A percentile compares a stretch with the other conserved stretches of the same genome.
phyloP scores from a whole-genome alignment of 2,888 invertebrate genomes.

The Chaetogeoica ovagalla region DNA sequence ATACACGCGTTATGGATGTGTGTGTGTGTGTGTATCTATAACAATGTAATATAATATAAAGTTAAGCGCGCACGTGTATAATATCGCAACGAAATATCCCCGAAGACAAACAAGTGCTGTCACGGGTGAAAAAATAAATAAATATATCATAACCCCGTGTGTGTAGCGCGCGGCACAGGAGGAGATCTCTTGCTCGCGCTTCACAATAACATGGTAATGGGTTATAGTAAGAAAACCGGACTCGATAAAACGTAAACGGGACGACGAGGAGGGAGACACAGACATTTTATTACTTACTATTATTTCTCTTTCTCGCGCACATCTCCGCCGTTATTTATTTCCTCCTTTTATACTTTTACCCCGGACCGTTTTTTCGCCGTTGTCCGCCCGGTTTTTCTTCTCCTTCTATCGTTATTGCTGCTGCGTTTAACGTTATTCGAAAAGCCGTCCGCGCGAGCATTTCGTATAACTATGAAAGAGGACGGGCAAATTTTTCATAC shows the following conservation, averaged over 20 bases:
- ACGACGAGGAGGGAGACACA: constrained; percentile 1
- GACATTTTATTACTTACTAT: not conserved
- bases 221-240: constrained; percentile 1
- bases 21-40: not conserved
- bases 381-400: too few species aligned
- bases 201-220: not conserved
- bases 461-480: too few species aligned
- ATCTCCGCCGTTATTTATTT: not conserved
- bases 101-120: constrained; percentile 39
- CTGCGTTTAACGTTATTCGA: too few species aligned
- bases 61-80: not conserved
- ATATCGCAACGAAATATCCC: not conserved
- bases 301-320: not conserved
- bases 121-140: constrained; percentile 35
- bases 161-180: too few species aligned
- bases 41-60: not conserved
- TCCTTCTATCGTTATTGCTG: too few species aligned
- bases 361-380: too few species aligned
- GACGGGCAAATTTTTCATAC: too few species aligned
- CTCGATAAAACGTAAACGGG: constrained; percentile 25
- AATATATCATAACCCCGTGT: not conserved
- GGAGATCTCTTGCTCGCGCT: not conserved
- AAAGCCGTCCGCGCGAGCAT: too few species aligned
- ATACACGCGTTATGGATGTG: not conserved
- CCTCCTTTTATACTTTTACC: too few species aligned